Conservation (phyloP, 1,140 invertebrate genomes). For the Cydia strobilella region DNA sequence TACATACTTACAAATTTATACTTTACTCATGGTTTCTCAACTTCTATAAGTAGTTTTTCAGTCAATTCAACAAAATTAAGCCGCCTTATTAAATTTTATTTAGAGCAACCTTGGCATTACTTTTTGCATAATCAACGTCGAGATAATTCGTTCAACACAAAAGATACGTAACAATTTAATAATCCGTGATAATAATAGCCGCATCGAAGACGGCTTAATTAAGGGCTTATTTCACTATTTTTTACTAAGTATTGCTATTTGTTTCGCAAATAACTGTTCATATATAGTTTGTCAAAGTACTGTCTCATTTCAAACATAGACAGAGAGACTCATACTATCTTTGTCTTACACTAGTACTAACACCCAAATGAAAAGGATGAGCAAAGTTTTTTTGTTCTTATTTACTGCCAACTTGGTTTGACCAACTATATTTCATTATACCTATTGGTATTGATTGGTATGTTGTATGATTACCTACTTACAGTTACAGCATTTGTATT, state of each 20-base stretch:
- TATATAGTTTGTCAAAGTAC: too few species aligned
- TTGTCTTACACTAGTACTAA: too few species aligned
- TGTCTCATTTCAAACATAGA: too few species aligned
- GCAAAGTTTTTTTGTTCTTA: too few species aligned
- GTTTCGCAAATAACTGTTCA: not conserved
- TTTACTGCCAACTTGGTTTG: too few species aligned
- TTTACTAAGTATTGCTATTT: not conserved
- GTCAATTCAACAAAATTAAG: constrained; percentile 1
- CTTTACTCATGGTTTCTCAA: not conserved
- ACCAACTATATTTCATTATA: not conserved
- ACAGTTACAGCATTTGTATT: not conserved
- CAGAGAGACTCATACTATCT: too few species aligned
- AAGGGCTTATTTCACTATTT: constrained; percentile 16
- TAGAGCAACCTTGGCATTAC: constrained; percentile 6
- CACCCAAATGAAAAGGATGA: too few species aligned
- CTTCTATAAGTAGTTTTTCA: not conserved
- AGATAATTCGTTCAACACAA: constrained; percentile 17
- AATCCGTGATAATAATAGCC: constrained; percentile 19
- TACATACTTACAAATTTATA: not conserved
- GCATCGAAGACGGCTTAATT: constrained; percentile 6
- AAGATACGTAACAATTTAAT: constrained; percentile 19
- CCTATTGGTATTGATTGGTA: not conserved
- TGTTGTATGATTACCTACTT: not conserved
- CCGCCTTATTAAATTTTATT: constrained; percentile 2
- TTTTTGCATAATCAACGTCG: constrained; percentile 12